Evolutionary conservation across 2,113 vertebrate species (phyloP).

Genomic region (Hirundichthys speculiger): DNA sequence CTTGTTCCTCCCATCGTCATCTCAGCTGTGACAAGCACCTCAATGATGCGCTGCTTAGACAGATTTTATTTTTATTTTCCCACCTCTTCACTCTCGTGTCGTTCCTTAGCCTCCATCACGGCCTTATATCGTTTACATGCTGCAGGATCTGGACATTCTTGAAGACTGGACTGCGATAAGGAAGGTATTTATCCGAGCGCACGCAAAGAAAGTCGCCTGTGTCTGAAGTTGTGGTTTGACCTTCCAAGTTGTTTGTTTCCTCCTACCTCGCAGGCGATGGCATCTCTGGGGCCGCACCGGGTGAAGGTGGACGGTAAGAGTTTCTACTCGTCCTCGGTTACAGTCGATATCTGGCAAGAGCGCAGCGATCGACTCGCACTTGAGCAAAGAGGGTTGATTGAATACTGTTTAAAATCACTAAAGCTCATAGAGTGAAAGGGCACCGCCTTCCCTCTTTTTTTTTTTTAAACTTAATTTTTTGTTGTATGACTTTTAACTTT

Average conservation of each 20-base stretch:
- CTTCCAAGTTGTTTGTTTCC: slow-evolving; percentile 30
- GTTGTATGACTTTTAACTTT: background rate
- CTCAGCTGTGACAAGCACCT: too few species aligned
- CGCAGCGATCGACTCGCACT: slow-evolving; percentile 29
- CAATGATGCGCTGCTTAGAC: background rate
- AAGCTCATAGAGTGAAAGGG: background rate
- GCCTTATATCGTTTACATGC: slow-evolving; percentile 98
- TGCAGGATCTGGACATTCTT: slow-evolving; percentile 96
- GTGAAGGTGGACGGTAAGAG: slow-evolving; percentile 92
- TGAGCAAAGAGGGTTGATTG: slow-evolving; percentile 3
- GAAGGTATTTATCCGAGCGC: slow-evolving; percentile 81
- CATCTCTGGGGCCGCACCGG: slow-evolving; percentile 90
- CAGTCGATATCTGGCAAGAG: slow-evolving; percentile 45
- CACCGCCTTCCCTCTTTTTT: too few species aligned
- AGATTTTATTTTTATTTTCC: slow-evolving; percentile 11
- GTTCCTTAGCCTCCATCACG: slow-evolving; percentile 85
- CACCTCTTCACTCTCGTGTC: background rate
- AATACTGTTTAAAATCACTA: too few species aligned
- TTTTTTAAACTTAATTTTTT: too few species aligned
- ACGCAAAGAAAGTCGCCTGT: rapidly evolving
- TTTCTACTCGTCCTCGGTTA: slow-evolving; percentile 35
- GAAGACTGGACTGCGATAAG: slow-evolving; percentile 98
- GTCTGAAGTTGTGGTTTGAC: slow-evolving; percentile 23
- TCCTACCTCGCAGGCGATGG: slow-evolving; percentile 88
- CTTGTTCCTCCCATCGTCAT: background rate